Conservation (phyloP, 2,797 vertebrate species). For the Labroides dimidiatus region DNA sequence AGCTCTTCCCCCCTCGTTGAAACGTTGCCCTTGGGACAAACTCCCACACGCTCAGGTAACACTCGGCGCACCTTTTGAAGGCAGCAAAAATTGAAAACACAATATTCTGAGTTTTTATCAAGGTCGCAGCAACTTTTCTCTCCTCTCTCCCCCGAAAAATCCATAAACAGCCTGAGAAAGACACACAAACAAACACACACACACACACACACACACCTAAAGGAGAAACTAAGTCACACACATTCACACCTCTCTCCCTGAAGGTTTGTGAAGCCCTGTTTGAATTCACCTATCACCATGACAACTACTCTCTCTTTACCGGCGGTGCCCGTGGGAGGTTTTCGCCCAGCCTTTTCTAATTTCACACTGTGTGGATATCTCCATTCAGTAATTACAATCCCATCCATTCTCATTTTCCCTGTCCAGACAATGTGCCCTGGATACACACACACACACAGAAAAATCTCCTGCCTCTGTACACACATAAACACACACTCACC, state of each 20-base stretch:
- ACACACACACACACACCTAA: conserved; percentile 2
- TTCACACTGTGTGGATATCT: conserved; percentile 85
- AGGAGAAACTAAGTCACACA: conserved; percentile 17
- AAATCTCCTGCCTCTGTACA: conserved; percentile 42
- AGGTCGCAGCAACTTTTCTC: conserved; percentile 68
- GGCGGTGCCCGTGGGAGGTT: conserved; percentile 76
- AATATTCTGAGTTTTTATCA: conserved; percentile 50
- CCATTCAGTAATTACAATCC: conserved; percentile 82
- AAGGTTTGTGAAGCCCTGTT: conserved; percentile 73
- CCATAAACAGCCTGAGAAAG: conserved; percentile 26
- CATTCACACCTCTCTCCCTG: conserved; percentile 67
- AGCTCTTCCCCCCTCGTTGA: not conserved
- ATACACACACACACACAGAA: conserved; percentile 62
- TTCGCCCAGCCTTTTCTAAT: conserved; percentile 80
- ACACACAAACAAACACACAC: conserved; percentile 3
- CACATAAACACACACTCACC: conserved; percentile 18
- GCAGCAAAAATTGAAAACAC: conserved; percentile 45
- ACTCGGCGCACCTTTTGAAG: conserved; percentile 6
- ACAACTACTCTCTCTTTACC: conserved; percentile 79
- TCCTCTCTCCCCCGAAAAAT: conserved; percentile 42
- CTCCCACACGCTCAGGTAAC: conserved; percentile 18
- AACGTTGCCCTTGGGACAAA: not conserved
- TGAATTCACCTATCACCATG: conserved; percentile 82
- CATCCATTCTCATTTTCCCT: conserved; percentile 82
- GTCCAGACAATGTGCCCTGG: conserved; percentile 78